Conservation (phyloP, 2,113 vertebrate genomes). For the Pao palembangensis region DNA sequence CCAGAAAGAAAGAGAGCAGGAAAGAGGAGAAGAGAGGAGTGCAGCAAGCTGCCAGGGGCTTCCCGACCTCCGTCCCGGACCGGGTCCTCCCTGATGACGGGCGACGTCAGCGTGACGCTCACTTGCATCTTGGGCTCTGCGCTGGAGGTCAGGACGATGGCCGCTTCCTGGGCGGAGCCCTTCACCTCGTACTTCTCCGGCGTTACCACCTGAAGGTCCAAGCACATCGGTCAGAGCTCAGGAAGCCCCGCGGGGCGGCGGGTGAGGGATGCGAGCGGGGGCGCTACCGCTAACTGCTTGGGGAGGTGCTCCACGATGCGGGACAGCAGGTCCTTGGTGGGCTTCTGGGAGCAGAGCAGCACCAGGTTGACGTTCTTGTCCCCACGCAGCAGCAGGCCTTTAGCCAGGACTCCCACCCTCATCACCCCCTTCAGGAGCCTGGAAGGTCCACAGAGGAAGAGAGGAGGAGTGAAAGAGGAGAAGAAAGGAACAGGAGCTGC, state of each 20-base stretch:
- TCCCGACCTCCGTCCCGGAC: conserved; percentile 94
- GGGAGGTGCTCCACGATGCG: conserved; percentile 93
- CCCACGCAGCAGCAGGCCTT: conserved; percentile 92
- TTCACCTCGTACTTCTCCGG: conserved; percentile 97
- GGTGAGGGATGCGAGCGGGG: too few species aligned
- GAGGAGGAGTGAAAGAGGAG: too few species aligned
- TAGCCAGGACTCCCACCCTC: conserved; percentile 94
- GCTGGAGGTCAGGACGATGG: conserved; percentile 89
- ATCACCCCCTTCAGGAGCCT: conserved; percentile 97
- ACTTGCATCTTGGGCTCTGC: conserved; percentile 98
- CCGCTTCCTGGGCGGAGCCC: conserved; percentile 86
- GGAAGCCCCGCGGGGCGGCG: not conserved
- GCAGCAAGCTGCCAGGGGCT: conserved; percentile 44
- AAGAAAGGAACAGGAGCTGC: too few species aligned
- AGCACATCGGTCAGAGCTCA: not conserved
- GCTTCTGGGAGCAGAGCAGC: conserved; percentile 92
- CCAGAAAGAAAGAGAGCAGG: conserved; percentile 45
- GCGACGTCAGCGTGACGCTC: conserved; percentile 95
- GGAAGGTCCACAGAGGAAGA: not conserved
- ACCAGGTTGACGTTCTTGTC: conserved; percentile 94
- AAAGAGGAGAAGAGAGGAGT: conserved; percentile 34
- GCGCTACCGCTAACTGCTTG: conserved; percentile 88
- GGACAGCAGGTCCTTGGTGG: conserved; percentile 83
- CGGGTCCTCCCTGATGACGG: conserved; percentile 92
- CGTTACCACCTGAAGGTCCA: conserved; percentile 81